These are phyloP conservation scores for Sarcoramphus papa DNA, from an alignment of 2,797 vertebrate genomes.

Conservation along the genomic window DNA sequence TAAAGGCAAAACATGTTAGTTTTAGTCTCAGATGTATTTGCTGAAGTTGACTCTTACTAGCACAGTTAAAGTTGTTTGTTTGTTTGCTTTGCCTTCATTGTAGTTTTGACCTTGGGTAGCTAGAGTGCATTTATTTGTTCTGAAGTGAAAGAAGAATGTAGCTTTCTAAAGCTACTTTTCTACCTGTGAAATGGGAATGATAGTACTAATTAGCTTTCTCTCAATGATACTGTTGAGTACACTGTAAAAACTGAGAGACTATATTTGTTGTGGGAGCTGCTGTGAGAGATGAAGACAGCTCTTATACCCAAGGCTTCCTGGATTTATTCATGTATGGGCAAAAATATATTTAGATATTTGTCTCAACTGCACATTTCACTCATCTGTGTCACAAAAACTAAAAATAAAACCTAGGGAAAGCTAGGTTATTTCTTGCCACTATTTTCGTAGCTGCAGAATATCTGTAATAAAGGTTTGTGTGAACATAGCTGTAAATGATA, in stretches of 20 bases:
- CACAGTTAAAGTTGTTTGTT: background rate
- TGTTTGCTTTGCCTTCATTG: background rate
- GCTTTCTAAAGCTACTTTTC: background rate
- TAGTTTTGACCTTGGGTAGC: background rate
- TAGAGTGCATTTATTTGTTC: background rate
- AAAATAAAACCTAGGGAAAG: background rate
- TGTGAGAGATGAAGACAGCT: background rate
- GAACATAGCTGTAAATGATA: background rate
- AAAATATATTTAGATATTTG: slow-evolving; percentile 5
- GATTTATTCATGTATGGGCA: background rate
- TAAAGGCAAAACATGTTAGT: background rate
- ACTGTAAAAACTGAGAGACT: background rate
- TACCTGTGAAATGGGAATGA: background rate
- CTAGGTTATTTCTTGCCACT: background rate
- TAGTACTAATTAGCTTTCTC: background rate
- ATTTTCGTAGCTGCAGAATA: background rate
- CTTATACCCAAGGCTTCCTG: background rate
- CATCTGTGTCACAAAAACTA: background rate
- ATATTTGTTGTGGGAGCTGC: background rate
- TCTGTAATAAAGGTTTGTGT: background rate
- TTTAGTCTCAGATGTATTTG: background rate
- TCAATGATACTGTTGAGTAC: background rate
- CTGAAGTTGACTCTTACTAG: background rate
- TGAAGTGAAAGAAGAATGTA: background rate
- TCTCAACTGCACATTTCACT: background rate